A percentile compares a stretch with the other conserved stretches of the same genome.
These are phyloP conservation scores for Merluccius polli DNA, from an alignment of 2,797 vertebrate genomes.

Conservation along the genomic window DNA sequence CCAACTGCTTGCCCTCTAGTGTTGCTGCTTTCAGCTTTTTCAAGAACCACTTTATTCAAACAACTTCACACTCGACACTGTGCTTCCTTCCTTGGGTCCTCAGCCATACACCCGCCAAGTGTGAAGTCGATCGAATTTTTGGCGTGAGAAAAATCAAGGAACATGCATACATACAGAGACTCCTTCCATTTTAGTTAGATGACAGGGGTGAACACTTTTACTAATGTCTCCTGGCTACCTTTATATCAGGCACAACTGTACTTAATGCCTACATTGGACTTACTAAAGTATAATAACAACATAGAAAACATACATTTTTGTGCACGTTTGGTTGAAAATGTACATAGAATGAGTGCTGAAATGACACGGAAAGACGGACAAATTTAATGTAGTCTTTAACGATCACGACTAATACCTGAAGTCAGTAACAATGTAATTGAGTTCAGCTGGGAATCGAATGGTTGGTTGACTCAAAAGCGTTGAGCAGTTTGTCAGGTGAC, in stretches of 20 bases:
- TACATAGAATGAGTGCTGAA: background rate
- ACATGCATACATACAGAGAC: too few relatives aligned
- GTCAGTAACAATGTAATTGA: constrained; percentile 36
- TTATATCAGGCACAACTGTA: background rate
- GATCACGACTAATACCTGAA: constrained; percentile 42
- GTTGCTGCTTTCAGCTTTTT: too few relatives aligned
- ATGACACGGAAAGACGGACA: background rate
- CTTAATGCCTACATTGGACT: background rate
- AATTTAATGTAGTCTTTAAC: background rate
- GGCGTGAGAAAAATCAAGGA: too few relatives aligned
- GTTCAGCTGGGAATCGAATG: constrained; percentile 34
- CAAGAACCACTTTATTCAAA: too few relatives aligned
- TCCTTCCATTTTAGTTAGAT: too few relatives aligned
- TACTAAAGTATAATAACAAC: background rate
- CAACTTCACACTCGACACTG: too few relatives aligned
- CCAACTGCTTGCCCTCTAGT: too few relatives aligned
- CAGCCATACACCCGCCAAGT: too few relatives aligned
- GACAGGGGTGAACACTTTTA: background rate
- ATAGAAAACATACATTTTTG: background rate
- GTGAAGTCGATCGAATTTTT: too few relatives aligned
- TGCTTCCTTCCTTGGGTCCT: too few relatives aligned
- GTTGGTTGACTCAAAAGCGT: constrained; percentile 28
- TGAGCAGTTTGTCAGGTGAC: constrained; percentile 34
- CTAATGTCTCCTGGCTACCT: constrained; percentile 6
- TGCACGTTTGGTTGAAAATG: background rate